Evolutionary conservation across 1,140 invertebrate genomes (phyloP).

Genomic region (Zaprionus davidi): DNA sequence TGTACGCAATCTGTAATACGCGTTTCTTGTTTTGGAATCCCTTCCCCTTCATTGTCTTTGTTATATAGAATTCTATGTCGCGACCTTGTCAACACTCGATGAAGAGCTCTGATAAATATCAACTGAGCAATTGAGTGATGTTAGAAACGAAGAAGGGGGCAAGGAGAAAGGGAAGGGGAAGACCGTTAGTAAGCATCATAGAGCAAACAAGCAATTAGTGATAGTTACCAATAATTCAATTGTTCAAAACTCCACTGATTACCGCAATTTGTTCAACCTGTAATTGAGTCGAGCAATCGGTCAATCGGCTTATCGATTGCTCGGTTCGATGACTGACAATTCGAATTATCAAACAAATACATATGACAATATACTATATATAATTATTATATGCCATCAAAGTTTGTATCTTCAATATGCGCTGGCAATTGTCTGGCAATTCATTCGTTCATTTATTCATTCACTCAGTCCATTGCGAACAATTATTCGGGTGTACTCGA

Average conservation of each 20-base stretch:
- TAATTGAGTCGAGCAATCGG: slow-evolving; percentile 15
- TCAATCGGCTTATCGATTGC: slow-evolving; percentile 20
- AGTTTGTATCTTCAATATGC: slow-evolving; percentile 16
- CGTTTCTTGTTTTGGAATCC: not conserved
- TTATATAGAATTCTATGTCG: slow-evolving; percentile 1
- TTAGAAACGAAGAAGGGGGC: not conserved
- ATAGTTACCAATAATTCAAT: not conserved
- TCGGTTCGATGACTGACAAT: slow-evolving; percentile 70
- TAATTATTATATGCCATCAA: not conserved
- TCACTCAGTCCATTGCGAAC: slow-evolving; percentile 23
- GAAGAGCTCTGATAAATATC: not conserved
- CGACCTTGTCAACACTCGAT: slow-evolving; percentile 22
- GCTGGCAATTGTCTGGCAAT: slow-evolving; percentile 39
- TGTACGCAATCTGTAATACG: slow-evolving; percentile 9
- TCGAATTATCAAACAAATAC: slow-evolving; percentile 24
- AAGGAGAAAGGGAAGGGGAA: not conserved
- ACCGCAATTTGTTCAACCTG: not conserved
- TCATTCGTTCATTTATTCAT: slow-evolving; percentile 18
- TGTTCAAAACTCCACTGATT: not conserved
- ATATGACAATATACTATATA: not conserved
- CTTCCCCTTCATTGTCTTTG: not conserved
- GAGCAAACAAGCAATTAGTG: not conserved
- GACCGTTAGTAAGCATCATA: not conserved
- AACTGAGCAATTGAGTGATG: not conserved
- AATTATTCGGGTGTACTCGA: slow-evolving; percentile 26